These are phyloP conservation scores for Synergus japonicus DNA, from an alignment of 2,888 invertebrate genomes.

Conservation along the genomic window DNA sequence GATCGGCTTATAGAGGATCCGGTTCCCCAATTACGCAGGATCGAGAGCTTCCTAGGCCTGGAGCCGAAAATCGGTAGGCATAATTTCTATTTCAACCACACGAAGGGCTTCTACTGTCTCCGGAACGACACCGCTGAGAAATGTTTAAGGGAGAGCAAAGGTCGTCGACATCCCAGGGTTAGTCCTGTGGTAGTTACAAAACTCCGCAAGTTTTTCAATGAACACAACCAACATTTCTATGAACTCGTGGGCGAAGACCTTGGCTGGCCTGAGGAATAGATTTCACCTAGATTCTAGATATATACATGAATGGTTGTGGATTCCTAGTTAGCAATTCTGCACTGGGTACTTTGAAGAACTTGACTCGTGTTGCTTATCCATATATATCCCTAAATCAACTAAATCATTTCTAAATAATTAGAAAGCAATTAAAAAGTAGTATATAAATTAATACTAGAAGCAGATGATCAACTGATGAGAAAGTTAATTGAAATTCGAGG, in stretches of 20 bases:
- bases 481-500: too few relatives aligned
- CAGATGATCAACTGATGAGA: too few relatives aligned
- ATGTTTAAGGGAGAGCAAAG: conserved; percentile 90
- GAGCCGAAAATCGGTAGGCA: conserved; percentile 85
- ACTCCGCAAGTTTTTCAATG: conserved; percentile 90
- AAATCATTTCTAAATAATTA: too few relatives aligned
- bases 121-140: conserved; percentile 90
- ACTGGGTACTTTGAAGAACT: background rate
- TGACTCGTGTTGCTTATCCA: background rate
- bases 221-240: conserved; percentile 95
- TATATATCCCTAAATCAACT: too few relatives aligned
- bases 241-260: conserved; percentile 95
- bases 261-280: conserved; percentile 94
- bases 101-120: conserved; percentile 97
- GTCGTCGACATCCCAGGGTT: conserved; percentile 90
- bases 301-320: background rate
- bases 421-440: too few relatives aligned
- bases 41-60: conserved; percentile 92
- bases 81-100: conserved; percentile 97
- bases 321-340: background rate
- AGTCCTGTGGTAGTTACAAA: conserved; percentile 88
- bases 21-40: conserved; percentile 89
- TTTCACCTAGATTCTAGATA: background rate
- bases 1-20: conserved; percentile 95
- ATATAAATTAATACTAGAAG: too few relatives aligned